Conservation (phyloP, 2,797 vertebrate species). For the Microctenopoma stevenorrisi region DNA sequence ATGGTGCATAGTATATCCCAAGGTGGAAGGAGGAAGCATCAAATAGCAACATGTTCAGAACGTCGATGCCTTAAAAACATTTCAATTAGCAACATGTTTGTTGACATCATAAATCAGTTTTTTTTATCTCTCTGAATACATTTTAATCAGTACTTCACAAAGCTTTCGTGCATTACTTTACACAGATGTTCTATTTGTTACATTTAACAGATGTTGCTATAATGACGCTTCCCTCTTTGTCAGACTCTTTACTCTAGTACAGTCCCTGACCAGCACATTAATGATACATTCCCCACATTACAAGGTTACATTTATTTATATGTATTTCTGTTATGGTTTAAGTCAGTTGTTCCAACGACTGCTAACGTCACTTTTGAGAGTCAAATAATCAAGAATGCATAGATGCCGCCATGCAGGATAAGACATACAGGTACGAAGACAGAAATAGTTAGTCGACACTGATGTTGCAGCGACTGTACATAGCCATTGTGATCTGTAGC, state of each 20-base stretch:
- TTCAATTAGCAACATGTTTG: background rate
- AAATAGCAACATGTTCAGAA: slow-evolving; percentile 20
- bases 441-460: slow-evolving; percentile 11
- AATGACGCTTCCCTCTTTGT: slow-evolving; percentile 41
- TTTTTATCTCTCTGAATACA: background rate
- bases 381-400: slow-evolving; percentile 27
- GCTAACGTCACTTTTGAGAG: background rate
- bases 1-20: slow-evolving; percentile 49
- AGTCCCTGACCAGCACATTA: slow-evolving; percentile 12
- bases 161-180: too few relatives aligned
- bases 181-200: background rate
- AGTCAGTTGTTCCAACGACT: background rate
- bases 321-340: slow-evolving; percentile 1
- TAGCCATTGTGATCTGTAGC: slow-evolving; percentile 14
- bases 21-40: slow-evolving; percentile 54
- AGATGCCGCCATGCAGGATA: slow-evolving; percentile 42
- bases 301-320: slow-evolving; percentile 10
- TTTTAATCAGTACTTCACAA: too few relatives aligned
- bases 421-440: slow-evolving; percentile 12
- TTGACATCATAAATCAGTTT: background rate
- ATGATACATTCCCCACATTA: slow-evolving; percentile 16
- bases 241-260: slow-evolving; percentile 35
- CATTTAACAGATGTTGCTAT: background rate
- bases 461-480: slow-evolving; percentile 15
- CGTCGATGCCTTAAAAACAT: background rate